Percentiles rank a stretch among this genome's conserved stretches.
These are phyloP conservation scores for Limnephilus auricula DNA, from an alignment of 2,888 invertebrate genomes.

Conservation along the genomic window DNA sequence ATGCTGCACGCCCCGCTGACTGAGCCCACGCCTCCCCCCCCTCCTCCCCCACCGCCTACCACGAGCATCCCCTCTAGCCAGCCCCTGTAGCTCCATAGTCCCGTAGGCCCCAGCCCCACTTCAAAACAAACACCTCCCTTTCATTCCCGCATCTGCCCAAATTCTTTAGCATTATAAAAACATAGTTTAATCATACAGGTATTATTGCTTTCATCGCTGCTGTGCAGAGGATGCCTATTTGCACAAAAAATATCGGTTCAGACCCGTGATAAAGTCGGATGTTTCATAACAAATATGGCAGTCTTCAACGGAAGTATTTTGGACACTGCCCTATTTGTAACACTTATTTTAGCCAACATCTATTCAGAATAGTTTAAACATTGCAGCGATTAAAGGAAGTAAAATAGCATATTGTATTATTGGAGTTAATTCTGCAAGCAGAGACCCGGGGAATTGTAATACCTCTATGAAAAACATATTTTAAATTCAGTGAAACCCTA, in stretches of 20 bases:
- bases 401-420: not conserved
- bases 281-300: not conserved
- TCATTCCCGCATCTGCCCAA: not conserved
- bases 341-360: not conserved
- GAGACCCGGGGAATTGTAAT: not conserved
- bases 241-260: not conserved
- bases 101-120: not conserved
- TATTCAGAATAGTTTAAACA: not conserved
- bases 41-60: slow-evolving; percentile 73
- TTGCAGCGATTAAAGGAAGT: not conserved
- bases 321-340: not conserved
- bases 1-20: slow-evolving; percentile 78
- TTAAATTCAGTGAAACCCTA: too few species aligned
- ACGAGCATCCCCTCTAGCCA: slow-evolving; percentile 2
- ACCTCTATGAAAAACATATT: not conserved
- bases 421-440: not conserved
- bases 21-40: slow-evolving; percentile 69
- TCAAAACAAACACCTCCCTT: not conserved
- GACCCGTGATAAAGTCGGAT: not conserved
- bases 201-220: not conserved
- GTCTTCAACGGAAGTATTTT: not conserved
- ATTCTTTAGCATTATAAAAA: not conserved
- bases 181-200: not conserved
- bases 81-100: not conserved
- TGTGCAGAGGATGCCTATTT: not conserved